Base-by-base conservation (phyloP, 2,888 invertebrate species). In the Synergus itoensis region DNA sequence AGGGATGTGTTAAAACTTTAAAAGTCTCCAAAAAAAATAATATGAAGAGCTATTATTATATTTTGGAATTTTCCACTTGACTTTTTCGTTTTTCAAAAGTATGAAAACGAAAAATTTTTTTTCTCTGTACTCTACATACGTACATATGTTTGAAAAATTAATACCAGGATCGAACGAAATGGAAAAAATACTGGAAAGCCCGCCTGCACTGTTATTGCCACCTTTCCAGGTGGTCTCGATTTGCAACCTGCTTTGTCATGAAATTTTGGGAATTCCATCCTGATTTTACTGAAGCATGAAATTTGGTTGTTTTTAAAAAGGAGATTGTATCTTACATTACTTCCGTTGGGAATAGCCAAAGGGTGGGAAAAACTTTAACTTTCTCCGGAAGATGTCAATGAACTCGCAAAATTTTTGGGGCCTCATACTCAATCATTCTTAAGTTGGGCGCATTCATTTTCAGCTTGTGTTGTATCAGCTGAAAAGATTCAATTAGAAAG, bases 391-490 rank as follows among this genome's bases (percentile, higher is more conserved):
- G 53, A n/a, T 8, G n/a, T 53, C n/a, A 53, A 53, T n/a, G 9
- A 53, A 53, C n/a, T 53, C 53, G 53, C 53, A 9, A 53, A 53
- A 18, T 18, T 53, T 53, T 18, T 2, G 53, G 53, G 53, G n/a
- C 8, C 53, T 53, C 9, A 53, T 0, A 9, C 9, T 3, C 9
- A n/a, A 8, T 53, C n/a, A 16, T 48, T 7, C 16, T 48, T n/a
- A n/a, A 8, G 9, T 53, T 53, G n/a, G n/a, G 9, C 9, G 9
- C 2, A n/a, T 18, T 3, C 8, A 53, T 18, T 9, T 53, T 53
- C n/a, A n/a, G n/a, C n/a, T n/a, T 53, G 53, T 53, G n/a, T 53
- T 53, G n/a, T 53, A 53, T n/a, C 53, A 9, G 53, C 53, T 53
- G n/a, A n/a, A 4, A n/a, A n/a, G n/a, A 2, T 53, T 18, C n/a